Conservation (phyloP, 2,113 vertebrate species). For the Podocnemis expansa region DNA sequence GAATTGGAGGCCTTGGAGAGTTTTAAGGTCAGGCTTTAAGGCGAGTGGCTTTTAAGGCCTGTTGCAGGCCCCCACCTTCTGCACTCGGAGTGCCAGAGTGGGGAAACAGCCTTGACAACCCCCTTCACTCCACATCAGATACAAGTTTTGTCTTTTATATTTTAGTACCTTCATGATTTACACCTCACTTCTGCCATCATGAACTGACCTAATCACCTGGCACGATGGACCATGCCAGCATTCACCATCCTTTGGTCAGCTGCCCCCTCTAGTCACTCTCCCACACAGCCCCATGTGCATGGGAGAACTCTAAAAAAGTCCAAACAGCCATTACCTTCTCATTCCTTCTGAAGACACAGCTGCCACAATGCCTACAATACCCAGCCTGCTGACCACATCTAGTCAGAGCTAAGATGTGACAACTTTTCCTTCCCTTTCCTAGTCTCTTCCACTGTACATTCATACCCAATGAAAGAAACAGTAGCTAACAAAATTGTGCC, state of each 20-base stretch:
- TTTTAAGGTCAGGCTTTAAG: too few relatives aligned
- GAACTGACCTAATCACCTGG: not conserved
- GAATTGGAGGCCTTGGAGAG: too few relatives aligned
- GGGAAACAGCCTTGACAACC: too few relatives aligned
- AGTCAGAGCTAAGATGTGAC: not conserved
- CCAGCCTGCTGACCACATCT: not conserved
- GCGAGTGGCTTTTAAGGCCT: too few relatives aligned
- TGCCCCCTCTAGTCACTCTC: not conserved
- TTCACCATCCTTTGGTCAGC: not conserved
- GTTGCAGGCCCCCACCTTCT: too few relatives aligned
- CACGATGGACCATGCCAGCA: not conserved
- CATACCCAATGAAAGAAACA: not conserved
- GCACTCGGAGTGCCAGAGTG: too few relatives aligned
- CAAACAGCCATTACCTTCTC: not conserved
- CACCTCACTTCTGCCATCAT: not conserved
- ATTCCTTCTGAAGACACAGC: not conserved
- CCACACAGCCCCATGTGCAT: not conserved
- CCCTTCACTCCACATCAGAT: not conserved
- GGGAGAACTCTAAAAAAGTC: not conserved
- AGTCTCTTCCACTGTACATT: not conserved
- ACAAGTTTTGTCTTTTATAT: not conserved
- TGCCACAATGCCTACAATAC: not conserved
- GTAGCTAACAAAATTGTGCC: not conserved
- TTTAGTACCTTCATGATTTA: not conserved
- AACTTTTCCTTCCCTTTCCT: not conserved